Conservation (phyloP, 2,888 invertebrate genomes). For the Ichneumoninae sp. region DNA sequence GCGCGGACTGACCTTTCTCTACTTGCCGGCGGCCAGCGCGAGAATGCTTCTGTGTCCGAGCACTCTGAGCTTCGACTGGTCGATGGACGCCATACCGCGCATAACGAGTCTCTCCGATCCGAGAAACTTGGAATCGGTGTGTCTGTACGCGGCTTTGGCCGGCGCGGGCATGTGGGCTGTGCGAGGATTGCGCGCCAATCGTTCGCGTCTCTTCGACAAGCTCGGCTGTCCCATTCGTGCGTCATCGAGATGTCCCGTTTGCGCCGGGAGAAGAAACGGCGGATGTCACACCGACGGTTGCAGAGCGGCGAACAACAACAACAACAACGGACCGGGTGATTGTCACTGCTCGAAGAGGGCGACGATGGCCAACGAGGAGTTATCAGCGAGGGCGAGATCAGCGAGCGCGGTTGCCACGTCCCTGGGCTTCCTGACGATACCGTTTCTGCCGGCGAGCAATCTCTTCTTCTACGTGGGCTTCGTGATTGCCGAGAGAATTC, state of each 20-base stretch:
- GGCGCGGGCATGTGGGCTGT: slow-evolving; percentile 77
- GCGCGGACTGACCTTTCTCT: slow-evolving; percentile 95
- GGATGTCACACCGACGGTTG: slow-evolving; percentile 90
- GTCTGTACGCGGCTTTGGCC: slow-evolving; percentile 88
- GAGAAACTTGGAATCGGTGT: slow-evolving; percentile 90
- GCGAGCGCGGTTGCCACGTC: slow-evolving; percentile 88
- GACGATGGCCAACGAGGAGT: slow-evolving; percentile 63
- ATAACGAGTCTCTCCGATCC: slow-evolving; percentile 91
- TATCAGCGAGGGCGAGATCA: slow-evolving; percentile 71
- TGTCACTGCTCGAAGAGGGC: slow-evolving; percentile 83
- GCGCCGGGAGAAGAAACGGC: slow-evolving; percentile 89
- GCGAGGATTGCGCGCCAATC: slow-evolving; percentile 71
- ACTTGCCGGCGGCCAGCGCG: slow-evolving; percentile 96
- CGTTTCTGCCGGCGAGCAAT: slow-evolving; percentile 98
- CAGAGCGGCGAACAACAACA: slow-evolving; percentile 88
- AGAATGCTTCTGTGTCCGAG: slow-evolving; percentile 94
- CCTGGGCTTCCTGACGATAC: slow-evolving; percentile 91
- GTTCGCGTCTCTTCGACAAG: slow-evolving; percentile 56
- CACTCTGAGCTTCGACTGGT: slow-evolving; percentile 98
- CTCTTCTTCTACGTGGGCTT: slow-evolving; percentile 99
- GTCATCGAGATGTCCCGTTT: slow-evolving; percentile 87
- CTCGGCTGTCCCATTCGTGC: slow-evolving; percentile 57
- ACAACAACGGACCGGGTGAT: slow-evolving; percentile 82
- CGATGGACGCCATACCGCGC: slow-evolving; percentile 97
- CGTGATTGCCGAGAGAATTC: slow-evolving; percentile 97